Conservation (phyloP, 2,797 vertebrate species). For the Pelobates cultripes region DNA sequence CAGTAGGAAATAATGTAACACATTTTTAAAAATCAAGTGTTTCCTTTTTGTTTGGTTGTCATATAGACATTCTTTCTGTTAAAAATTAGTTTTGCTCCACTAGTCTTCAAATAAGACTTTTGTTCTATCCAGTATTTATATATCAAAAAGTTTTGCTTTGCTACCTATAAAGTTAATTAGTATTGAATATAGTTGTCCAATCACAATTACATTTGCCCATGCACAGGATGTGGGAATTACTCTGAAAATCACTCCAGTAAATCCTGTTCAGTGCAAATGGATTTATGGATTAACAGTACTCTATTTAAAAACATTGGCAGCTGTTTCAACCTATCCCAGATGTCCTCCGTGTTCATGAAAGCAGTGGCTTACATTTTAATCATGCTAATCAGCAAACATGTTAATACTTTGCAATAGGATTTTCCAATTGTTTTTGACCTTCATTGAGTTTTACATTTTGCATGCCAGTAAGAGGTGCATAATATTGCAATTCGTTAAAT, state of each 20-base stretch:
- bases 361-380: conserved; percentile 52
- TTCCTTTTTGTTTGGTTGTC: too few relatives aligned
- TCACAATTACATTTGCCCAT: conserved; percentile 31
- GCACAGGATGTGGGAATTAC: conserved; percentile 38
- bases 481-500: not conserved
- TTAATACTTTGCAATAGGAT: conserved; percentile 53
- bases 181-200: conserved; percentile 21
- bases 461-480: not conserved
- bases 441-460: conserved; percentile 12
- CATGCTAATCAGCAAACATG: conserved; percentile 52
- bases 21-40: too few relatives aligned
- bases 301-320: conserved; percentile 55
- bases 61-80: too few relatives aligned
- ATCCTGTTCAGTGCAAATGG: conserved; percentile 52
- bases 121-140: conserved; percentile 9
- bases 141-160: conserved; percentile 6
- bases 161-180: conserved; percentile 25
- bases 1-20: too few relatives aligned
- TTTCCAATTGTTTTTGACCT: conserved; percentile 51
- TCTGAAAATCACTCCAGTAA: conserved; percentile 45
- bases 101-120: not conserved
- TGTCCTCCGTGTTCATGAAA: conserved; percentile 50
- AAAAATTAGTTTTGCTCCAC: too few relatives aligned
- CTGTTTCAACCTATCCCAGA: conserved; percentile 50
- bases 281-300: conserved; percentile 54